A percentile compares a stretch with the other conserved stretches of the same genome.
phyloP scores from a whole-genome alignment of 1,140 invertebrate species.

The Diachasmimorpha longicaudata region DNA sequence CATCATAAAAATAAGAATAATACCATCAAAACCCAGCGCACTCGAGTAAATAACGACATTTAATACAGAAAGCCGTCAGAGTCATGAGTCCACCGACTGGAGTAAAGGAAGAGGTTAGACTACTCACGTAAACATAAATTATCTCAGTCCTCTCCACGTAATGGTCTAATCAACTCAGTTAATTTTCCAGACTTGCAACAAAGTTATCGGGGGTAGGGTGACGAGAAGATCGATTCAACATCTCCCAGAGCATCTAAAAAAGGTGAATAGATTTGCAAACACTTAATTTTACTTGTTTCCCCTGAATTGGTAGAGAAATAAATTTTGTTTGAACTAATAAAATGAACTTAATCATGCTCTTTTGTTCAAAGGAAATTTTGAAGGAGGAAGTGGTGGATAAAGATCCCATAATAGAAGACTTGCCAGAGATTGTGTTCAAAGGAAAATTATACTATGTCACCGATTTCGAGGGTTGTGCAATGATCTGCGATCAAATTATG shows the following conservation, averaged over 20 bases:
- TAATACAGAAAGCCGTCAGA: neutral
- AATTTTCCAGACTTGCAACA: neutral
- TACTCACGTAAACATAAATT: neutral
- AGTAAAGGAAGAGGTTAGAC: slow-evolving; percentile 3
- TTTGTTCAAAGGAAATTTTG: neutral
- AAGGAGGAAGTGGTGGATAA: neutral
- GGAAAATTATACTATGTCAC: slow-evolving; percentile 63
- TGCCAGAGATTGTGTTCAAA: slow-evolving; percentile 58
- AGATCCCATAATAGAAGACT: slow-evolving; percentile 3
- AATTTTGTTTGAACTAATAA: neutral
- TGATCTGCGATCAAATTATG: slow-evolving; percentile 64
- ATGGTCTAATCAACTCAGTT: neutral
- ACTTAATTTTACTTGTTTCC: neutral
- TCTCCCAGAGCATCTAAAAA: slow-evolving; percentile 10
- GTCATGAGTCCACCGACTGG: neutral
- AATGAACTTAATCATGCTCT: neutral
- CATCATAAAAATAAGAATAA: too few species aligned
- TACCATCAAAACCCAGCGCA: too few species aligned
- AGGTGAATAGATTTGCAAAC: neutral
- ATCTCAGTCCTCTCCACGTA: neutral
- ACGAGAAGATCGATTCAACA: slow-evolving; percentile 1
- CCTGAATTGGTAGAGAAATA: neutral
- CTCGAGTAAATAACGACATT: too few species aligned
- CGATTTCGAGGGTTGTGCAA: slow-evolving; percentile 62
- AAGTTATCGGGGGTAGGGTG: slow-evolving; percentile 10